Evolutionary conservation across 2,113 vertebrate genomes (phyloP).

Genomic region (Dipodomys ordii): DNA sequence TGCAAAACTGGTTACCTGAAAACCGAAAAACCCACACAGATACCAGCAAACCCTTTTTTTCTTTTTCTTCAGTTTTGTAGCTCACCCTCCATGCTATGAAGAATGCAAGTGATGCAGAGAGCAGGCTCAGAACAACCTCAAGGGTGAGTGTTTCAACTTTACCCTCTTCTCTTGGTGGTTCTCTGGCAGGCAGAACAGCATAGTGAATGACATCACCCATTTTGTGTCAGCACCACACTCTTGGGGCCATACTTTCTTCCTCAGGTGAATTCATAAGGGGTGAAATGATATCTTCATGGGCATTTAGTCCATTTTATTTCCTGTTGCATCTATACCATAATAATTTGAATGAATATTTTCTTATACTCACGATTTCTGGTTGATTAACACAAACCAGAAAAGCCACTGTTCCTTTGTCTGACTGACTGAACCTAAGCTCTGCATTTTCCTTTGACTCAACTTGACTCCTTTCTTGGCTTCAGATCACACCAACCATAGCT

Average conservation of each 20-base stretch:
- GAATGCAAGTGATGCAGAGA: background rate
- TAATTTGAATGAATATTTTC: background rate
- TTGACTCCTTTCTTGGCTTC: background rate
- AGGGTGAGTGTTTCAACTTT: rapidly evolving
- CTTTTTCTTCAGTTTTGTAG: background rate
- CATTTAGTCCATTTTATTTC: background rate
- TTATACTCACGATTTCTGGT: background rate
- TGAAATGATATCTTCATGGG: background rate
- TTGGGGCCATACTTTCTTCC: background rate
- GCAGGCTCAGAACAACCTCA: background rate
- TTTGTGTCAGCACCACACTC: too few relatives aligned
- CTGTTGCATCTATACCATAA: background rate
- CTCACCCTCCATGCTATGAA: background rate
- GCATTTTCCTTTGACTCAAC: background rate
- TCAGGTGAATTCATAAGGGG: background rate
- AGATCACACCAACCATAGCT: background rate
- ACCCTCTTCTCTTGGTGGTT: background rate
- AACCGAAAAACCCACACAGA: background rate
- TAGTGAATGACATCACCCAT: rapidly evolving
- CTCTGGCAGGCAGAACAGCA: background rate
- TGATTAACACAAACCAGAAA: background rate
- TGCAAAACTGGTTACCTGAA: background rate
- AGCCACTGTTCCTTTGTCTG: background rate
- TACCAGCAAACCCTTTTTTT: background rate
- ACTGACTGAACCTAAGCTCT: background rate